These are phyloP conservation scores for Mya arenaria DNA, from an alignment of 1,140 invertebrate genomes.

Conservation along the genomic window DNA sequence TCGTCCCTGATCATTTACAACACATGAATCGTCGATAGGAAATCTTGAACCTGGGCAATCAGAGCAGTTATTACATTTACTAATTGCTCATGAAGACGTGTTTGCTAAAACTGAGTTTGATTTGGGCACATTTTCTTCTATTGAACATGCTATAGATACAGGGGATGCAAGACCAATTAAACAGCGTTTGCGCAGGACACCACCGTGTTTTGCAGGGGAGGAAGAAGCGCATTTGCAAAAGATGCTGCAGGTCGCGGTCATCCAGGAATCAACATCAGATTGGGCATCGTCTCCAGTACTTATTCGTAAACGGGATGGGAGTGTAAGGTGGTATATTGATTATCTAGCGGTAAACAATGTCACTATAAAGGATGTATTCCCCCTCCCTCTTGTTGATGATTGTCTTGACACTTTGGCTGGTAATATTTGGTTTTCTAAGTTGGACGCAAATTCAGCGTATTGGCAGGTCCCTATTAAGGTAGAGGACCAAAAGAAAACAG, in stretches of 20 bases:
- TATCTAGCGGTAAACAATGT: constrained; percentile 67
- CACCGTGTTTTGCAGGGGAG: neutral
- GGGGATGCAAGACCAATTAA: constrained; percentile 29
- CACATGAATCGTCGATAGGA: too few relatives aligned
- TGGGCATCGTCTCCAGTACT: constrained; percentile 70
- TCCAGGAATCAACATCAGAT: constrained; percentile 46
- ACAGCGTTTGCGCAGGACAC: constrained; percentile 21
- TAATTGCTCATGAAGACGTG: too few relatives aligned
- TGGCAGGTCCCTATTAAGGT: constrained; percentile 25
- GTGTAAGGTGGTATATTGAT: constrained; percentile 68
- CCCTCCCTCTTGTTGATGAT: constrained; percentile 52
- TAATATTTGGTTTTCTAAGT: neutral
- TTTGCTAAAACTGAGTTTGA: constrained; percentile 47
- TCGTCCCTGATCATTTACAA: too few relatives aligned
- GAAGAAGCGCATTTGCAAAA: constrained; percentile 17
- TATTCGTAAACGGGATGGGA: constrained; percentile 64
- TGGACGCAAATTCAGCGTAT: neutral
- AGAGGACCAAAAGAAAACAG: constrained; percentile 1
- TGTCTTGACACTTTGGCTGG: constrained; percentile 26
- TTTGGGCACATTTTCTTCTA: constrained; percentile 31
- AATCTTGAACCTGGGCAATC: too few relatives aligned
- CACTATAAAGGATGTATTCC: constrained; percentile 47
- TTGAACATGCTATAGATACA: constrained; percentile 50
- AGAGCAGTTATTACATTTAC: too few relatives aligned
- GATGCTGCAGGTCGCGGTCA: constrained; percentile 44